Conservation (phyloP, 2,797 vertebrate species). For the Hippopotamyrus pictus region DNA sequence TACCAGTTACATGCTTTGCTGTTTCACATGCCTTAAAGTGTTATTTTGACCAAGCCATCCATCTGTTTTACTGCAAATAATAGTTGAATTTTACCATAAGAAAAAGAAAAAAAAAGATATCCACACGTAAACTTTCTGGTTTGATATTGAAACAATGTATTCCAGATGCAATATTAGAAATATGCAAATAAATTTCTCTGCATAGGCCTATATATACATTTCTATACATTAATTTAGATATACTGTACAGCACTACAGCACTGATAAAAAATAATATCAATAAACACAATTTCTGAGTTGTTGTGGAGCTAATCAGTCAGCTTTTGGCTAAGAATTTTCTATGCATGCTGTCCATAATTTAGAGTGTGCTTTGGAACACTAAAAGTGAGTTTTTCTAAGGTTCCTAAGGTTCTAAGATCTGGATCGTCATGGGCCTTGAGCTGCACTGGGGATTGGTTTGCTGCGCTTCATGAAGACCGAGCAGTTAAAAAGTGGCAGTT, state of each 20-base stretch:
- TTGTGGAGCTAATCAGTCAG: background rate
- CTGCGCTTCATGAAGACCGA: background rate
- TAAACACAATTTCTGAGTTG: background rate
- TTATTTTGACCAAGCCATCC: background rate
- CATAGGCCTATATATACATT: background rate
- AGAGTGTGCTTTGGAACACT: background rate
- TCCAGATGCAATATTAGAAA: background rate
- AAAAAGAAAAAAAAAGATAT: background rate
- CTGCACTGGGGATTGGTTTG: background rate
- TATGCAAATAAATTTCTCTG: background rate
- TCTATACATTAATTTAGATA: background rate
- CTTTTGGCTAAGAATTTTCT: background rate
- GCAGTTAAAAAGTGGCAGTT: background rate
- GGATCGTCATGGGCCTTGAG: background rate
- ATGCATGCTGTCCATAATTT: background rate
- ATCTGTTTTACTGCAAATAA: background rate
- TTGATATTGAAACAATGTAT: background rate
- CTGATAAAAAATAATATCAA: background rate
- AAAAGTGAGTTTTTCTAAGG: background rate
- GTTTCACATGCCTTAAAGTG: background rate
- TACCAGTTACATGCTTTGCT: background rate
- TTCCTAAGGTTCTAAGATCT: background rate
- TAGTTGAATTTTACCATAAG: background rate
- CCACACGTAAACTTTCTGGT: background rate
- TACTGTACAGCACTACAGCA: background rate